phyloP scores from a whole-genome alignment of 2,888 invertebrate species.

The Psylliodes chrysocephalus region DNA sequence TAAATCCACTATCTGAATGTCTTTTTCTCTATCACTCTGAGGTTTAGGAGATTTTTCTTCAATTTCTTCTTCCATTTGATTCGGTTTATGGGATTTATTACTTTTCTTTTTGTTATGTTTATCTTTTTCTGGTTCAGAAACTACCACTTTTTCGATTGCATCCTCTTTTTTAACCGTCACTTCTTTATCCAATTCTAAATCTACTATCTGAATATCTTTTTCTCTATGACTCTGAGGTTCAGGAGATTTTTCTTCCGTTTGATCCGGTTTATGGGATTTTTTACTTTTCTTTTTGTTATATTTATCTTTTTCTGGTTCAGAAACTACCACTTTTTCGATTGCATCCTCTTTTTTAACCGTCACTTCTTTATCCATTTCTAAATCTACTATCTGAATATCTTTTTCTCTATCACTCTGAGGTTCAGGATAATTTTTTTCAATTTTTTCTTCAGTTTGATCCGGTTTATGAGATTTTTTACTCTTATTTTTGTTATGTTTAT shows the following conservation, averaged over 20 bases:
- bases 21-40: too few relatives aligned
- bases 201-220: background rate
- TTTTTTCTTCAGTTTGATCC: background rate
- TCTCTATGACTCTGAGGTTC: background rate
- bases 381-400: too few relatives aligned
- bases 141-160: background rate
- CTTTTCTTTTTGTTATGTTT: background rate
- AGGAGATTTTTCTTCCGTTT: background rate
- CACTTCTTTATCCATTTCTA: too few relatives aligned
- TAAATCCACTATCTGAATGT: too few relatives aligned
- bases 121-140: background rate
- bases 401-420: too few relatives aligned
- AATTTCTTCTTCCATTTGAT: background rate
- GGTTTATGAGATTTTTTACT: background rate
- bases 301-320: too few relatives aligned
- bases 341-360: constrained; percentile 25
- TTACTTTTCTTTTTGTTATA: constrained; percentile 9
- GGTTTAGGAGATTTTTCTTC: too few relatives aligned
- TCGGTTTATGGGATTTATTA: background rate
- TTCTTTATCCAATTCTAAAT: constrained; percentile 26
- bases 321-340: constrained; percentile 20
- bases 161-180: background rate
- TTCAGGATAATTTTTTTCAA: too few relatives aligned
- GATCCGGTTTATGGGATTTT: background rate
- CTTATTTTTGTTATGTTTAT: background rate